Conservation (phyloP, 2,888 invertebrate species). For the Conus canariensis region DNA sequence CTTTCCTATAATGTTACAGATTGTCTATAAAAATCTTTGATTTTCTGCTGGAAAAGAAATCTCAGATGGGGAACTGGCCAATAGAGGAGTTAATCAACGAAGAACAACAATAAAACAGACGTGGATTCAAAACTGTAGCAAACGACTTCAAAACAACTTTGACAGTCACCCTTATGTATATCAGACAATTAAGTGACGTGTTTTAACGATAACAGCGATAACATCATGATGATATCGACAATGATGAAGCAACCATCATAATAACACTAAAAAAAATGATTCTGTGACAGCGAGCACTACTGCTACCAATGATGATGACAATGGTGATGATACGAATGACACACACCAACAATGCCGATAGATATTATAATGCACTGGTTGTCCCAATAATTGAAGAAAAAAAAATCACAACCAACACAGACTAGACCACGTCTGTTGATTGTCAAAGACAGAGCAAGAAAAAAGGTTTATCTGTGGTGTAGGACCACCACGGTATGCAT, state of each 20-base stretch:
- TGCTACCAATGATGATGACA: background rate
- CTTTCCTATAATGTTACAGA: too few relatives aligned
- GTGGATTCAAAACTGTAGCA: too few relatives aligned
- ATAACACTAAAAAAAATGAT: background rate
- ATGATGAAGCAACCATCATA: background rate
- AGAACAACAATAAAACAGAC: too few relatives aligned
- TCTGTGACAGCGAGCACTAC: background rate
- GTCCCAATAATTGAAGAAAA: conserved; percentile 1
- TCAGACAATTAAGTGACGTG: too few relatives aligned
- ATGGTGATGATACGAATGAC: background rate
- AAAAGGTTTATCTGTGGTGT: background rate
- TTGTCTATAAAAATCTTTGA: too few relatives aligned
- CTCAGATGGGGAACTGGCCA: too few relatives aligned
- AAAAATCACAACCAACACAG: conserved; percentile 26
- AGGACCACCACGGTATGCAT: background rate
- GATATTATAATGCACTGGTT: conserved; percentile 7
- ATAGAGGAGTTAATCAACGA: too few relatives aligned
- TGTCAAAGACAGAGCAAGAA: background rate
- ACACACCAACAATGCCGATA: background rate
- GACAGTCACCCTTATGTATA: too few relatives aligned
- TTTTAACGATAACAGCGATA: background rate
- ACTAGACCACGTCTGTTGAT: conserved; percentile 19
- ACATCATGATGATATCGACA: background rate
- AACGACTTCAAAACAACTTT: too few relatives aligned
- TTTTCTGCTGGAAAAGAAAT: too few relatives aligned